Conservation (phyloP, 2,113 vertebrate species). For the Nettapus auritus region DNA sequence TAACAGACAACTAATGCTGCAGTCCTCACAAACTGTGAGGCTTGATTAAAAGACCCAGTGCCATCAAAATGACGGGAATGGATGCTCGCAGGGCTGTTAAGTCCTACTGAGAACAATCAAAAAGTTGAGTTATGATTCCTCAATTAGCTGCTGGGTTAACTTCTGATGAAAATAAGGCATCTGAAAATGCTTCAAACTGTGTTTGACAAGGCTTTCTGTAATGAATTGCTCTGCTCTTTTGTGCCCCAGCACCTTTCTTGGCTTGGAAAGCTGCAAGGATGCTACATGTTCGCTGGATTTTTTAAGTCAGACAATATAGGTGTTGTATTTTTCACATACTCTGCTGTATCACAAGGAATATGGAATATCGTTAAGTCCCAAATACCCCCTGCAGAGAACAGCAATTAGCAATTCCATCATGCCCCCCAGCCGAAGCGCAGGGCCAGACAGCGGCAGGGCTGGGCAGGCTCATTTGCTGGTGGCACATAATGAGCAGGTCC, state of each 20-base stretch:
- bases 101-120: slow-evolving; percentile 25
- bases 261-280: not conserved
- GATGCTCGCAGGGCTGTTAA: not conserved
- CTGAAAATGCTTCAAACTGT: not conserved
- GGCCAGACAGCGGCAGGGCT: not conserved
- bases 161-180: slow-evolving; percentile 1
- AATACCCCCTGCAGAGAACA: accelerated
- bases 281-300: accelerated
- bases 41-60: not conserved
- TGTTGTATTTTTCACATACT: accelerated
- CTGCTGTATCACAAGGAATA: not conserved
- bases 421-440: not conserved
- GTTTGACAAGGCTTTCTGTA: not conserved
- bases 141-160: slow-evolving; percentile 11
- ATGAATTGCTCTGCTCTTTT: not conserved
- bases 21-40: not conserved
- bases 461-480: not conserved
- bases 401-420: not conserved
- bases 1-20: not conserved
- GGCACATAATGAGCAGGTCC: not conserved
- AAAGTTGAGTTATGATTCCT: not conserved
- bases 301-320: not conserved
- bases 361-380: accelerated
- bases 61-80: not conserved
- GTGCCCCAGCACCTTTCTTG: not conserved